phyloP scores from a whole-genome alignment of 2,888 invertebrate species.

The Drosophila setosimentum region DNA sequence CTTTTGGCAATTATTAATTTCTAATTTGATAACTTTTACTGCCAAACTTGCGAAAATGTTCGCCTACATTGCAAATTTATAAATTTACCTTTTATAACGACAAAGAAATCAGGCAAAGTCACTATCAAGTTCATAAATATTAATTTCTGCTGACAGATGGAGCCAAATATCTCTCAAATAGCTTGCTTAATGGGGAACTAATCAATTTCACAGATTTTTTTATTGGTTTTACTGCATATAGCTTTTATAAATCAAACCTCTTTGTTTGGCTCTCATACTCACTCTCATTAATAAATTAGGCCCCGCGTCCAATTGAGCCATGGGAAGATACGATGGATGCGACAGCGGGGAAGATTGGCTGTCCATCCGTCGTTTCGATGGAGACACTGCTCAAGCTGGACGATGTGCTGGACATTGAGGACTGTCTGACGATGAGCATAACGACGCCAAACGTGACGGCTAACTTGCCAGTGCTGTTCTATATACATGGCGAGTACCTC shows the following conservation, averaged over 20 bases:
- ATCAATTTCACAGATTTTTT: slow-evolving; percentile 4
- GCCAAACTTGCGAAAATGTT: slow-evolving; percentile 5
- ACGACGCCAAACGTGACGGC: slow-evolving; percentile 80
- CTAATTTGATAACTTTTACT: slow-evolving; percentile 1
- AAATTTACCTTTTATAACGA: slow-evolving; percentile 1
- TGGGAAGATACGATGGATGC: slow-evolving; percentile 83
- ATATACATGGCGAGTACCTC: slow-evolving; percentile 85
- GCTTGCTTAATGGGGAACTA: slow-evolving; percentile 3
- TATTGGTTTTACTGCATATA: not conserved
- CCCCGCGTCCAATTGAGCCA: slow-evolving; percentile 81
- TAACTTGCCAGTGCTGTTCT: slow-evolving; percentile 84
- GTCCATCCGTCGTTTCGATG: slow-evolving; percentile 82
- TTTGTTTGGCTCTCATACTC: not conserved
- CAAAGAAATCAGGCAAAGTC: not conserved
- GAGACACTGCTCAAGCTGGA: slow-evolving; percentile 64
- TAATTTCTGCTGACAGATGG: slow-evolving; percentile 2
- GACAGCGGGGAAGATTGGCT: slow-evolving; percentile 80
- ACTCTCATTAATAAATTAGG: slow-evolving; percentile 52
- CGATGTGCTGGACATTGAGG: slow-evolving; percentile 81
- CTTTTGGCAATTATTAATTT: not conserved
- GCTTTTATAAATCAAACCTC: slow-evolving; percentile 8
- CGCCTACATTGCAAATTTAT: not conserved
- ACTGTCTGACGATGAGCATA: slow-evolving; percentile 83
- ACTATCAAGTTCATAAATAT: slow-evolving; percentile 26
- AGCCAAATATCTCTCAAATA: not conserved